Conservation (phyloP, 2,797 vertebrate species). For the Semotilus atromaculatus region DNA sequence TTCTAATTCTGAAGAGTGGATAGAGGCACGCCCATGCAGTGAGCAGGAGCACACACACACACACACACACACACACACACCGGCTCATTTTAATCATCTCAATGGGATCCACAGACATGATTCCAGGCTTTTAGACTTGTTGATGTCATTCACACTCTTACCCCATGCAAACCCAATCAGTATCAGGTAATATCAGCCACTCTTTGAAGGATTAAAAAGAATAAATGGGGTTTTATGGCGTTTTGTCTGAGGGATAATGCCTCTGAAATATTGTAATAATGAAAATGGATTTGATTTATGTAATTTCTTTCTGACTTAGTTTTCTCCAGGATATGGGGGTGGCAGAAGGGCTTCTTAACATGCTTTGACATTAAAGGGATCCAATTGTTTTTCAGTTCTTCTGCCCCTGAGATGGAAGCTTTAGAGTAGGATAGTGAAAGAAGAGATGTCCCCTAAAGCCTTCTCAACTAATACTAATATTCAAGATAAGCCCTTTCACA, state of each 20-base stretch:
- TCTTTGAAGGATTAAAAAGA: conserved; percentile 80
- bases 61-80: conserved; percentile 51
- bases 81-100: conserved; percentile 71
- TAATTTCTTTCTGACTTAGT: conserved; percentile 50
- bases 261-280: conserved; percentile 74
- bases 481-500: conserved; percentile 66
- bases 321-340: conserved; percentile 64
- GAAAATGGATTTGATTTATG: conserved; percentile 77
- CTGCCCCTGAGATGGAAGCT: conserved; percentile 53
- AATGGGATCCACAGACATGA: conserved; percentile 74
- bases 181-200: conserved; percentile 79
- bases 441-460: conserved; percentile 44
- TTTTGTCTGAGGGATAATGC: conserved; percentile 77
- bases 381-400: conserved; percentile 50
- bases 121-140: conserved; percentile 71
- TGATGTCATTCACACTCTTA: conserved; percentile 72
- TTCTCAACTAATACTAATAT: conserved; percentile 61
- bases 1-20: not conserved
- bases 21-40: not conserved
- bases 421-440: conserved; percentile 37
- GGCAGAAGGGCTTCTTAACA: conserved; percentile 46
- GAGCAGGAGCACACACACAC: conserved; percentile 44
- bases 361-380: conserved; percentile 52
- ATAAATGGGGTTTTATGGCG: conserved; percentile 75
- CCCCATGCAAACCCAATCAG: conserved; percentile 34